Evolutionary conservation across 2,888 invertebrate species (phyloP).

Genomic region (Nomada fucata): DNA sequence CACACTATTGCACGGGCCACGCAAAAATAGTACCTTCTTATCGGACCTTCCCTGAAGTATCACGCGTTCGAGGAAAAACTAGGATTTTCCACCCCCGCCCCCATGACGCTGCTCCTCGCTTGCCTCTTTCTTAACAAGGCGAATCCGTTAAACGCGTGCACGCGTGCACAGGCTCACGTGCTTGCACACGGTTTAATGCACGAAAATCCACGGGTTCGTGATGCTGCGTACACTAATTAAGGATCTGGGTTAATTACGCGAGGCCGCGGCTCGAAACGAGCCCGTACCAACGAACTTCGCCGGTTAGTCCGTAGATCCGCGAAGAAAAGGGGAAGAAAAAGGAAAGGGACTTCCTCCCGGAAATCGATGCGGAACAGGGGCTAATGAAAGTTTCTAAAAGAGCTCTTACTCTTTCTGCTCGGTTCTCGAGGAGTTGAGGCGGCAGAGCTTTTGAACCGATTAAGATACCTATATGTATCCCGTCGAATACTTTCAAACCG

Average conservation of each 20-base stretch:
- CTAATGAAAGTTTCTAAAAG: conserved; percentile 2
- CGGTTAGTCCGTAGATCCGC: conserved; percentile 11
- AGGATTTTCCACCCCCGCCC: too few species aligned
- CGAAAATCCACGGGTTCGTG: conserved; percentile 52
- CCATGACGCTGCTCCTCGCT: background rate
- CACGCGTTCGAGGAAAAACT: background rate
- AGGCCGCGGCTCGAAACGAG: conserved; percentile 32
- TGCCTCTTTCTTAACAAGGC: background rate
- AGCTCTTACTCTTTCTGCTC: background rate
- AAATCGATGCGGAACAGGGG: conserved; percentile 11
- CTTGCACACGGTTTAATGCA: background rate
- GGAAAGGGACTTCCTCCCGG: conserved; percentile 6
- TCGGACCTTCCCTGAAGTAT: conserved; percentile 13
- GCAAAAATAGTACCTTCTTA: conserved; percentile 26
- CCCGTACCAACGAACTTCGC: conserved; percentile 13
- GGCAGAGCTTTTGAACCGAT: background rate
- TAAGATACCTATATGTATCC: background rate
- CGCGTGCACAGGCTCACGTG: too few species aligned
- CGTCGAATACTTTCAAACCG: background rate
- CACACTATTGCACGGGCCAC: conserved; percentile 34
- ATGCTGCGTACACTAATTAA: conserved; percentile 65
- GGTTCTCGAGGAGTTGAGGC: background rate
- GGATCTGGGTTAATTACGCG: conserved; percentile 67
- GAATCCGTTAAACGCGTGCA: conserved; percentile 15
- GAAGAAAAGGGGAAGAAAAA: conserved; percentile 9